phyloP scores from a whole-genome alignment of 1,140 invertebrate species.

The Hycleus phaleratus region DNA sequence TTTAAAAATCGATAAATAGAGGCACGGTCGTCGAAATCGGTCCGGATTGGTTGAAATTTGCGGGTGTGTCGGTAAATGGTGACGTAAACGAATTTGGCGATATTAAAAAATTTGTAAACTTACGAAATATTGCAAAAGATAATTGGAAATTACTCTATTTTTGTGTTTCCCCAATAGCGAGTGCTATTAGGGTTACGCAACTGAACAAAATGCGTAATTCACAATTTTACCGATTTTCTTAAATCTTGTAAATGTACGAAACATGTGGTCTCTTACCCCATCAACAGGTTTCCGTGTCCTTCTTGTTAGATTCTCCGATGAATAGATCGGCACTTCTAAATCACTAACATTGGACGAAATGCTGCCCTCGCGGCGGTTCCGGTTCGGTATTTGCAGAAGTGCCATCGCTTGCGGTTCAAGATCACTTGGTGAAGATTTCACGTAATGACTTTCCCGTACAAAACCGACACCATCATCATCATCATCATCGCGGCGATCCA shows the following conservation, averaged over 20 bases:
- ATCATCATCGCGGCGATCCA: conserved; percentile 23
- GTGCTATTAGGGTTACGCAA: background rate
- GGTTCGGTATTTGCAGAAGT: conserved; percentile 44
- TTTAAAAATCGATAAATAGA: conserved; percentile 10
- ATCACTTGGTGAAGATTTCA: conserved; percentile 43
- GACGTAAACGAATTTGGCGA: background rate
- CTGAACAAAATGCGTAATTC: background rate
- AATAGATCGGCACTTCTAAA: conserved; percentile 51
- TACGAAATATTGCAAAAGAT: background rate
- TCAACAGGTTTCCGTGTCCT: conserved; percentile 21
- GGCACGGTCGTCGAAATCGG: background rate
- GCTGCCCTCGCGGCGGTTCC: conserved; percentile 42
- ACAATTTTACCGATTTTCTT: background rate
- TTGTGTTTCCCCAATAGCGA: too few relatives aligned
- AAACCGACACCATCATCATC: conserved; percentile 51
- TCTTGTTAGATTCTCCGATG: conserved; percentile 33
- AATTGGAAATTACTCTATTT: background rate
- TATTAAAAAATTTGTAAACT: background rate
- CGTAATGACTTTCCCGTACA: conserved; percentile 49
- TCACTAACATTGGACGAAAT: conserved; percentile 52
- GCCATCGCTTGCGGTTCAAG: conserved; percentile 38
- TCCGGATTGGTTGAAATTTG: conserved; percentile 9
- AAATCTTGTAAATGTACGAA: background rate
- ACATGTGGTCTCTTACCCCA: conserved; percentile 22
- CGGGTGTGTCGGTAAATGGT: conserved; percentile 12